These are phyloP conservation scores for Oncopeltus fasciatus DNA, from an alignment of 1,140 invertebrate genomes.

Conservation along the genomic window DNA sequence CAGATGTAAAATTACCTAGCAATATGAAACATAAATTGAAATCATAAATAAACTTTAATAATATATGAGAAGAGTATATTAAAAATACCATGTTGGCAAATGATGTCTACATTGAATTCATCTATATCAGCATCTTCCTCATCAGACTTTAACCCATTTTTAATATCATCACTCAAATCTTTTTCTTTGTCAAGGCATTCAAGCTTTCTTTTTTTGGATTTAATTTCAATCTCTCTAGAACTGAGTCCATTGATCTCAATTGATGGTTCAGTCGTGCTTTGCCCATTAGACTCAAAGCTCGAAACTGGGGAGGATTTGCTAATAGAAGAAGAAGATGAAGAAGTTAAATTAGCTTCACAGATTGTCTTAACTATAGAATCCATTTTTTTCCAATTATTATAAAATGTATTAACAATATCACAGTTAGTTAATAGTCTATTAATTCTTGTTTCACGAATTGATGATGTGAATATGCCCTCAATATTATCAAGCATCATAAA, in stretches of 20 bases:
- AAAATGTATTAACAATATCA: too few species aligned
- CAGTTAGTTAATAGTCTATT: too few species aligned
- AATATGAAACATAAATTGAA: background rate
- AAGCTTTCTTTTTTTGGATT: background rate
- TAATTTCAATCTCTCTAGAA: background rate
- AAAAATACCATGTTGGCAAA: slow-evolving; percentile 23
- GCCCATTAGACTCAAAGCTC: background rate
- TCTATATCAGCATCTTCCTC: slow-evolving; percentile 15
- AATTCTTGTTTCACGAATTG: too few species aligned
- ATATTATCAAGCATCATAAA: too few species aligned
- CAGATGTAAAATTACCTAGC: slow-evolving; percentile 23
- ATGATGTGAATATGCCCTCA: too few species aligned
- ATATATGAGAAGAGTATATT: background rate
- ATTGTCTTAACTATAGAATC: background rate
- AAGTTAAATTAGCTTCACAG: background rate
- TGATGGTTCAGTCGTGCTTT: background rate
- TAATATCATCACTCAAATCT: background rate
- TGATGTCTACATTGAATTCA: slow-evolving; percentile 23
- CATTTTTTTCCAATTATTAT: background rate
- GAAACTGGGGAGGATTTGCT: background rate
- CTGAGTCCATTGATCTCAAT: background rate
- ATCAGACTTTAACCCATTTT: background rate
- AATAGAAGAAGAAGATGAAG: background rate
- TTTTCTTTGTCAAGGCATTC: slow-evolving; percentile 12
- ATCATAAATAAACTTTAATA: background rate